Conservation (phyloP, 2,888 invertebrate species). For the Clunio marinus region DNA sequence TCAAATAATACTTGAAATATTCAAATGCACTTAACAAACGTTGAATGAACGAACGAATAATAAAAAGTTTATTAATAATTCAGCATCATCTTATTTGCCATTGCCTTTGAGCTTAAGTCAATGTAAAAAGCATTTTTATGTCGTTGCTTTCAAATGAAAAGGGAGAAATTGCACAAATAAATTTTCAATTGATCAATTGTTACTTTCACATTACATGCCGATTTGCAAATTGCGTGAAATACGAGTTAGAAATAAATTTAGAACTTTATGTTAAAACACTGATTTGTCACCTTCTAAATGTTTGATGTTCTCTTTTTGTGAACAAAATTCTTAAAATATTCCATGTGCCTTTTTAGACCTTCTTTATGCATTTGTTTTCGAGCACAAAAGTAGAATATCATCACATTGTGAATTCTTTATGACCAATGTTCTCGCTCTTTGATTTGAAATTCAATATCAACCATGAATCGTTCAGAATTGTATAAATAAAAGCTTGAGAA, state of each 20-base stretch:
- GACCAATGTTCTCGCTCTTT: background rate
- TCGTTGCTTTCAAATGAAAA: background rate
- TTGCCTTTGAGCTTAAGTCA: background rate
- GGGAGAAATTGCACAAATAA: no score
- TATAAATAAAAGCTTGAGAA: background rate
- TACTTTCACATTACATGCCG: no score
- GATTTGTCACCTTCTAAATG: no score
- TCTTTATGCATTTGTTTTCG: no score
- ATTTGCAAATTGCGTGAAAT: no score
- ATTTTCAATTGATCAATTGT: constrained; percentile 14
- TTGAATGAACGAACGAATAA: constrained; percentile 5
- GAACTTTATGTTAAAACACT: no score
- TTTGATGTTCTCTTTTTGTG: no score
- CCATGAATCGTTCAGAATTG: background rate
- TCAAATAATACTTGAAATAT: constrained; percentile 11
- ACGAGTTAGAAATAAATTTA: no score
- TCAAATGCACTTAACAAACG: constrained; percentile 25
- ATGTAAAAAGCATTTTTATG: constrained; percentile 34
- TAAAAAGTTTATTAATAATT: constrained; percentile 37
- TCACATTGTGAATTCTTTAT: no score
- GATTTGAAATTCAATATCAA: background rate
- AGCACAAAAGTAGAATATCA: no score
- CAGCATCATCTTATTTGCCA: background rate
- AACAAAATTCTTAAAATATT: no score
- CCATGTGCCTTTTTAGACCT: no score